Percentiles rank a stretch among this genome's conserved stretches.
phyloP scores from a whole-genome alignment of 2,113 vertebrate species.

The Rhizomys pruinosus region DNA sequence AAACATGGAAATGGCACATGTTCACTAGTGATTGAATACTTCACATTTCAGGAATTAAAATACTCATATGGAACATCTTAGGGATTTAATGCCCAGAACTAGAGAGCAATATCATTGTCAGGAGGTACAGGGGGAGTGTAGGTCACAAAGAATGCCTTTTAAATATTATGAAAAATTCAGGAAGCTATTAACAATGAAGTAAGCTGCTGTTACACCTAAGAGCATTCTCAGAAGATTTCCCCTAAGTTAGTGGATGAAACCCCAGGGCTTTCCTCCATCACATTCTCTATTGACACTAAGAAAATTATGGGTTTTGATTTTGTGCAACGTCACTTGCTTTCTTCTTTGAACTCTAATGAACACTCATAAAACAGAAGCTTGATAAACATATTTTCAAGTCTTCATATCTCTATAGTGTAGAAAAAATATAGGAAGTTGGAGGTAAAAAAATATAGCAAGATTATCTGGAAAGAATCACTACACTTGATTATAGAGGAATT shows the following conservation, averaged over 20 bases:
- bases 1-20: neutral
- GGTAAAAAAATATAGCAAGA: neutral
- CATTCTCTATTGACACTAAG: neutral
- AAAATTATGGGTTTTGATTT: neutral
- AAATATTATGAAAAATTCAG: neutral
- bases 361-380: neutral
- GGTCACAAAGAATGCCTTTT: neutral
- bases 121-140: neutral
- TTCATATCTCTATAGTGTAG: neutral
- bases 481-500: slow-evolving; percentile 3
- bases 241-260: neutral
- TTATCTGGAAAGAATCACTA: too few relatives aligned
- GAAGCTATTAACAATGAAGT: neutral
- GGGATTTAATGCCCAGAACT: neutral
- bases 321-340: neutral
- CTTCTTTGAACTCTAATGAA: neutral
- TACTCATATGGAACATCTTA: neutral
- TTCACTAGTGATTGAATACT: neutral
- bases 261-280: neutral
- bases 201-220: neutral
- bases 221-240: neutral
- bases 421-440: slow-evolving; percentile 5
- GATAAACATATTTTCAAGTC: neutral
- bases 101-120: neutral
- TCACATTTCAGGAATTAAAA: neutral